phyloP scores from a whole-genome alignment of 2,888 invertebrate genomes.

The Siphlonurus alternatus region DNA sequence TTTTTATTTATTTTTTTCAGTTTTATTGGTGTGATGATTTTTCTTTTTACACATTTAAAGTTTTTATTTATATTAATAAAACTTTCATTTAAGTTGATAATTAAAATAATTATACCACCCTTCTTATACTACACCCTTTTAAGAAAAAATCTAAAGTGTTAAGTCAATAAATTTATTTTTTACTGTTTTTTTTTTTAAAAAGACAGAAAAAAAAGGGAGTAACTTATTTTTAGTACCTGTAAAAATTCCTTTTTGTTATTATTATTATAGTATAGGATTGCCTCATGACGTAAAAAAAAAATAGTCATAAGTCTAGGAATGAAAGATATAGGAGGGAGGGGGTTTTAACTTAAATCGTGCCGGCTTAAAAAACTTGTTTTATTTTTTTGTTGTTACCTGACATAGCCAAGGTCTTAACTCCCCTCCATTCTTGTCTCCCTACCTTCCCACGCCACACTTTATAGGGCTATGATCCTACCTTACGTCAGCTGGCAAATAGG shows the following conservation, averaged over 20 bases:
- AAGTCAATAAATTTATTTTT: no score
- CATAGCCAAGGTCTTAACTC: not conserved
- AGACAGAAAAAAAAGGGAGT: no score
- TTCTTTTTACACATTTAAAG: no score
- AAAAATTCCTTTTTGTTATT: not conserved
- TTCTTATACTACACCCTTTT: no score
- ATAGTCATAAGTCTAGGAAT: not conserved
- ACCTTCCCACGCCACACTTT: not conserved
- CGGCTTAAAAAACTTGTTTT: not conserved
- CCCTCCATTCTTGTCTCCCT: not conserved
- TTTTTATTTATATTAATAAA: no score
- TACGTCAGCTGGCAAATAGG: not conserved
- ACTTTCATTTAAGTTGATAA: no score
- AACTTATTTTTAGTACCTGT: not conserved
- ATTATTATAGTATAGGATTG: not conserved
- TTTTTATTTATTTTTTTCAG: no score
- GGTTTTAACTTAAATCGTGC: not conserved
- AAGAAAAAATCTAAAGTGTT: no score
- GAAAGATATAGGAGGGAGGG: no score
- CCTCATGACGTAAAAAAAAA: not conserved
- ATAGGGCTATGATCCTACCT: not conserved
- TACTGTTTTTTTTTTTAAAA: no score
- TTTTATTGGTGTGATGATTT: no score
- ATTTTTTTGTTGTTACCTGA: not conserved
- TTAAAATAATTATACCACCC: no score